Evolutionary conservation across 2,113 vertebrate species (phyloP), one percentile per base, ranked within the genome.

Genomic region (Malurus alboscapulatus): DNA sequence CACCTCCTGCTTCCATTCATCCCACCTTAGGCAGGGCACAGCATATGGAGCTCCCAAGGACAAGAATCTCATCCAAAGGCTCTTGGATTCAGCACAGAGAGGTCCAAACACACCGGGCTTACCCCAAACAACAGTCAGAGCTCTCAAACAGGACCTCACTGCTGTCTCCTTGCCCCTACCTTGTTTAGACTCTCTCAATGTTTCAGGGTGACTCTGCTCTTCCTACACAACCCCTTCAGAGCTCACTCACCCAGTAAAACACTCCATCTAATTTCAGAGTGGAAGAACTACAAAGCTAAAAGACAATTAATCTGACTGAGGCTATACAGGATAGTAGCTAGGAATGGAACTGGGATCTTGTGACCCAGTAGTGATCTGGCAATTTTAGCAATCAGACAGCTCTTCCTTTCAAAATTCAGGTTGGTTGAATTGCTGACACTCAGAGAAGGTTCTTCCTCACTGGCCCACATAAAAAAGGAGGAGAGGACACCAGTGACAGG

Each of bases 231-330:
- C 2, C 11, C 45, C 32, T 80, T 87, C 76, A 63, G 76, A 69
- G 21, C 51, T 78, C 55, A 24, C 44, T 90, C 59, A 62, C 2
- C 65, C 66, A 68, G 30, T 45, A 26, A 75, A 79, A 88, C 65
- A 34, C 27, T 78, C 1, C 1, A 21, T 42, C 62, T 76, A 26
- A 89, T 72, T 91, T 84, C 57, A 68, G 62, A 72, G 45, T 7
- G 65, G 62, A 84, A 85, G 62, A 89, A 57, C 27, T 61, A 36
- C 16, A 79, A 68, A 92, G 48, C 45, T 87, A 48, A 19, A 81
- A 68, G 73, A 48, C 48, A 92, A 58, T 53, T 84, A 82, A 67
- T 45, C 54, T 20, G 8, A 69, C 27, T 62, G 44, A 55, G 38
- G n/a, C 19, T 88, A 21, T 4, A 5, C 3, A 67, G 55, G n/a